Evolutionary conservation across 2,888 invertebrate genomes (phyloP), one percentile per base, ranked within the genome.

Genomic region (Cephus sareptanus): DNA sequence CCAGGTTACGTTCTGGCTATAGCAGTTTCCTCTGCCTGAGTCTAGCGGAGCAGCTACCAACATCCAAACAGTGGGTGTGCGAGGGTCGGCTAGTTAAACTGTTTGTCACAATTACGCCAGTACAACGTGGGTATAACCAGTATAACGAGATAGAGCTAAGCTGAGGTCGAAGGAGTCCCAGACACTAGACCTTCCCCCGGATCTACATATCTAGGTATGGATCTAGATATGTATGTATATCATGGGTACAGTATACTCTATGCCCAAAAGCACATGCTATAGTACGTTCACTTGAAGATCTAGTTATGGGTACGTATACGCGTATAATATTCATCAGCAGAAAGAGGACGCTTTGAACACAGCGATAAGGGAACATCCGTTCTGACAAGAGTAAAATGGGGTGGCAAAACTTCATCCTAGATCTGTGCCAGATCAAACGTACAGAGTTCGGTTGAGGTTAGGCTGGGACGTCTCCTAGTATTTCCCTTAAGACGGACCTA

Each of bases 41-140:
- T 56, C 23, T 23, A 23, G 56, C 23, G 4, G 9, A 23, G 37
- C 37, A 15, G 56, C 56, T 35, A 35, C 35, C 35, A 35, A 35
- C 35, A 35, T 35, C 35, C 35, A 35, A 9, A 23, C 56, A 23
- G 9, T 9, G 56, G 9, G 56, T 56, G 56, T 56, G 6, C 1
- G 56, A 56, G 56, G 31, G 71, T 33, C 13, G 71, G 33, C 71
- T 71, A 33, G 71, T 71, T 71, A 71, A 71, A 71, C 71, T 71
- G 71, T 71, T 71, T 71, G 71, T 71, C 71, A 71, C 71, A 71
- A 71, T 71, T 71, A 71, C 71, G 71, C 31, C 31, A 71, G 71
- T 71, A 71, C 71, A 71, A 71, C 71, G 71, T 33, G 31, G 71
- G 31, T 31, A 71, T 71, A 71, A 71, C 71, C 71, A 6, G 31